Base-by-base conservation (phyloP, 2,797 vertebrate genomes). In the Typhlichthys eigenmanni region DNA sequence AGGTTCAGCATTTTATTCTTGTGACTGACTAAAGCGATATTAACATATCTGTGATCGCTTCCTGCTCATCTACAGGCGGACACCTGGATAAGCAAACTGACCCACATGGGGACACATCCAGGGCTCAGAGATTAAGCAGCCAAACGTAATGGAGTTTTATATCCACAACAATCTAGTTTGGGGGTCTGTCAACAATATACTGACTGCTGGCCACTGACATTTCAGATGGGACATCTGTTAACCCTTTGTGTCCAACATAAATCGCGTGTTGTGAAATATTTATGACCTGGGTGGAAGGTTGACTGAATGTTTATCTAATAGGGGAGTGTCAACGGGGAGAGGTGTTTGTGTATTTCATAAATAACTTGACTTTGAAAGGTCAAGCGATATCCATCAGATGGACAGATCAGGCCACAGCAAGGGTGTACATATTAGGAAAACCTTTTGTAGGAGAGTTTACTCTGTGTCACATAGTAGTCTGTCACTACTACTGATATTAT, bases 361-460 rank as follows among this genome's bases (percentile, higher is more conserved):
- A 86, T 85, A 86, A 90, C 81, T 81, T 81, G 74, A 81, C 52
- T 69, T 72, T 69, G 71, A 90, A 90, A 90, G 85, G 87, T 87
- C 85, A 85, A 58, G 17, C 62, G 64, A 76, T 79, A 80, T 83
- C 74, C 83, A 84, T 79, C 70, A 83, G 73, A 24, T 66, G 73
- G 74, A 76, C 55, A 38, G 55, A 72, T 53, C 60, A 62, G 38
- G 50, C 47, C 5, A 38, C 34, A 38, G 32, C 24, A 66, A 61
- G 69, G 14, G 13, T 55, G 52, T 43, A 62, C 32, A 66, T 64
- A 24, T 19, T 45, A 4, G 1, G 17, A 65, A 64, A 62, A 38
- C 34, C 34, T 6, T 38, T 38, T 38, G 34, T 38, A 38, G 8
- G 34, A 38, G 34, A 38, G 5, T 38, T 38, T 38, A 4, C 24